These are phyloP conservation scores for Drosophila trichaetosa DNA, from an alignment of 2,888 invertebrate species.

Conservation along the genomic window DNA sequence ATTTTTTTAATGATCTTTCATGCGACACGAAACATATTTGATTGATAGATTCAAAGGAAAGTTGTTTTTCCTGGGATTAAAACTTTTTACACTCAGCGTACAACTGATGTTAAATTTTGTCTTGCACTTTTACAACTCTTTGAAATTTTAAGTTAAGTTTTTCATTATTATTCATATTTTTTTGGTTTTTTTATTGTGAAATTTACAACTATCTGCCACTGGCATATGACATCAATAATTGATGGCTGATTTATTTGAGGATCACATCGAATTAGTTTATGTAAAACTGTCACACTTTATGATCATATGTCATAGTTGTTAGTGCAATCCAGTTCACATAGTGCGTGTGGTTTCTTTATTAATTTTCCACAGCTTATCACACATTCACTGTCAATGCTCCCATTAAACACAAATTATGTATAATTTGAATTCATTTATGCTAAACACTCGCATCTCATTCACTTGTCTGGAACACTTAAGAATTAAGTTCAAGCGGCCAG, in stretches of 20 bases:
- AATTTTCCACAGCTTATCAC: constrained; percentile 42
- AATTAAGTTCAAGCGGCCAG: constrained; percentile 64
- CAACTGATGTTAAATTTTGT: neutral
- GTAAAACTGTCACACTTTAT: constrained; percentile 12
- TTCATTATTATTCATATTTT: neutral
- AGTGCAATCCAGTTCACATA: neutral
- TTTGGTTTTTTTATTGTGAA: neutral
- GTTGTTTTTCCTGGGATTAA: neutral
- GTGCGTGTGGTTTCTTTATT: neutral
- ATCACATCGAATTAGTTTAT: neutral
- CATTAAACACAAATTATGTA: constrained; percentile 26
- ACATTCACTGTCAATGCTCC: constrained; percentile 46
- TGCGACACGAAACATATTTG: neutral
- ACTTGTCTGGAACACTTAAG: constrained; percentile 28
- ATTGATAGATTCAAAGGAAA: neutral
- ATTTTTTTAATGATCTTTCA: neutral
- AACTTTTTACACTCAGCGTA: neutral
- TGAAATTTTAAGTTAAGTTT: neutral
- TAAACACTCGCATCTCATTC: constrained; percentile 25
- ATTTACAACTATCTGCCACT: neutral
- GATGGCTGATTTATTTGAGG: neutral
- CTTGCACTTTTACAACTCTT: neutral
- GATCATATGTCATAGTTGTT: neutral
- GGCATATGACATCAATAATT: neutral
- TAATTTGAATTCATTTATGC: constrained; percentile 44